These are phyloP conservation scores for Esperia sulphurella DNA, from an alignment of 2,888 invertebrate species.

Conservation along the genomic window DNA sequence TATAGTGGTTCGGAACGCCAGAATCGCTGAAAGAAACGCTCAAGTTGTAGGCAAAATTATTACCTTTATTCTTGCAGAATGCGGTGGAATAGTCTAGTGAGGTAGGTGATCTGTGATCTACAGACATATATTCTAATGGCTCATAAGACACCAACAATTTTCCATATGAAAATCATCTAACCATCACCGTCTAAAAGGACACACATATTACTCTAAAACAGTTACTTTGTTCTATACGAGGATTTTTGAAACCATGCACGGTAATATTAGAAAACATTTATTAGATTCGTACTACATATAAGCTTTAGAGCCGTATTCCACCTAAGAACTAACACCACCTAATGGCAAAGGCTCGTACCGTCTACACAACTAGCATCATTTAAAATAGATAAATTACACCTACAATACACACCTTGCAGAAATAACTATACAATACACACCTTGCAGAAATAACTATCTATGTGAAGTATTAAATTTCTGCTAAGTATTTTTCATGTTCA, in stretches of 20 bases:
- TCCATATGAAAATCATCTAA: constrained; percentile 22
- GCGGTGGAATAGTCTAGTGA: too few species aligned
- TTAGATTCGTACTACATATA: constrained; percentile 64
- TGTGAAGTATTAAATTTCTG: constrained; percentile 50
- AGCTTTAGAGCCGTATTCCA: constrained; percentile 62
- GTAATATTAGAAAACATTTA: constrained; percentile 49
- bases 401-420: constrained; percentile 60
- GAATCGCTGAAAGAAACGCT: too few species aligned
- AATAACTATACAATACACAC: constrained; percentile 58
- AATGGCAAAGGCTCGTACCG: constrained; percentile 42
- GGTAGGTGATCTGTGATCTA: neutral
- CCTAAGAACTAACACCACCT: constrained; percentile 47
- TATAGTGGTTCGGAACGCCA: too few species aligned
- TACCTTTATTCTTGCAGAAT: too few species aligned
- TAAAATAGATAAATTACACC: constrained; percentile 68
- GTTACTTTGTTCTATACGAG: constrained; percentile 59
- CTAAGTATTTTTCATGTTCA: constrained; percentile 37
- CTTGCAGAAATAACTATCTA: constrained; percentile 40
- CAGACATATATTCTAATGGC: constrained; percentile 14
- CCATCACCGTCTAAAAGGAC: constrained; percentile 40
- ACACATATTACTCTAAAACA: constrained; percentile 58
- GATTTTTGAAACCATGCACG: constrained; percentile 49
- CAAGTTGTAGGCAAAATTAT: too few species aligned
- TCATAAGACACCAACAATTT: constrained; percentile 32
- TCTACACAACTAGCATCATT: constrained; percentile 68